These are phyloP conservation scores for Xylota sylvarum DNA, from an alignment of 2,888 invertebrate species.

Conservation along the genomic window DNA sequence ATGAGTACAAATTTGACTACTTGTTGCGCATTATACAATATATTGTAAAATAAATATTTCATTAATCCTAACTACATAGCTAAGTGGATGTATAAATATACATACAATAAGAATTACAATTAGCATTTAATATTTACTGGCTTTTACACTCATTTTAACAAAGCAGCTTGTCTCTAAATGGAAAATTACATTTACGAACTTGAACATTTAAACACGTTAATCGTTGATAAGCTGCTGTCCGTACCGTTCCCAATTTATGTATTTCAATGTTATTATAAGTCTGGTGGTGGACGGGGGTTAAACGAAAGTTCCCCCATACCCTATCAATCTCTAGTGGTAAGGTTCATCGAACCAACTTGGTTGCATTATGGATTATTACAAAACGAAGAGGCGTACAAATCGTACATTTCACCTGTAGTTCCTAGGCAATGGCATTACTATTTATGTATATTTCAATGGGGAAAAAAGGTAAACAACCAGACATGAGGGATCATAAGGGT, in stretches of 20 bases:
- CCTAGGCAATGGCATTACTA: slow-evolving; percentile 41
- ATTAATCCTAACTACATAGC: slow-evolving; percentile 72
- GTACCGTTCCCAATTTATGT: slow-evolving; percentile 9
- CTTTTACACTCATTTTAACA: slow-evolving; percentile 35
- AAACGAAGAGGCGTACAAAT: slow-evolving; percentile 7
- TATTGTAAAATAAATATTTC: slow-evolving; percentile 74
- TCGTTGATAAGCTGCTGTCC: slow-evolving; percentile 40
- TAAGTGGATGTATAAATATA: slow-evolving; percentile 50
- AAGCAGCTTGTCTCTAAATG: slow-evolving; percentile 55
- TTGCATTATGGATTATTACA: slow-evolving; percentile 51
- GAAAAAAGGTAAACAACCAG: slow-evolving; percentile 45
- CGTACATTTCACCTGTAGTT: neutral
- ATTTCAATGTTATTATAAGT: no score
- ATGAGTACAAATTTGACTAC: slow-evolving; percentile 65
- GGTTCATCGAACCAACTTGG: slow-evolving; percentile 64
- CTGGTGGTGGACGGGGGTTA: neutral
- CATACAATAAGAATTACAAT: slow-evolving; percentile 35
- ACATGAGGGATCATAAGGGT: slow-evolving; percentile 30
- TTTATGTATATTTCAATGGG: slow-evolving; percentile 22
- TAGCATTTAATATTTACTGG: slow-evolving; percentile 41
- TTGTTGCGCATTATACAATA: slow-evolving; percentile 66
- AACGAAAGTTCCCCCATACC: neutral
- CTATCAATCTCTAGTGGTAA: neutral
- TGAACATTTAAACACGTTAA: slow-evolving; percentile 48
- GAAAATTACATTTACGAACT: slow-evolving; percentile 41